Evolutionary conservation across 2,113 vertebrate genomes (phyloP).

Genomic region (Pleuronectes platessa): DNA sequence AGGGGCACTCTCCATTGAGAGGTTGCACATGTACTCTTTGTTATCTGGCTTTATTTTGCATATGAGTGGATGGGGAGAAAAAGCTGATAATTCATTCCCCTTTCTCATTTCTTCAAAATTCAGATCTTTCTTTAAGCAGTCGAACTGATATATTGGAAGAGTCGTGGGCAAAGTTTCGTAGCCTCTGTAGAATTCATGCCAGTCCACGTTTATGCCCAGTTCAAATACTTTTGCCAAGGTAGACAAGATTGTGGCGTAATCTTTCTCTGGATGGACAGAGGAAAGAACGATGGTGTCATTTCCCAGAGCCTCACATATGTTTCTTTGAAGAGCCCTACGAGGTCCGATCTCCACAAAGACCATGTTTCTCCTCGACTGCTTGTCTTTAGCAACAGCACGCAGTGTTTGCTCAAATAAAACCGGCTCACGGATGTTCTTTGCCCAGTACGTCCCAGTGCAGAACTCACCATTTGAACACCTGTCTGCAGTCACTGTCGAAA

Average conservation of each 20-base stretch:
- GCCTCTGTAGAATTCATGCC: slow-evolving; percentile 83
- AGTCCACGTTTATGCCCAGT: slow-evolving; percentile 82
- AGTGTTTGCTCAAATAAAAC: slow-evolving; percentile 86
- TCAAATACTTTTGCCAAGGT: slow-evolving; percentile 85
- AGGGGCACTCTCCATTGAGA: slow-evolving; percentile 66
- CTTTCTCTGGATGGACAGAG: slow-evolving; percentile 79
- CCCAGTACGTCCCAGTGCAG: slow-evolving; percentile 85
- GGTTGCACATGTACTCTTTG: slow-evolving; percentile 73
- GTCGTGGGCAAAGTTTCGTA: slow-evolving; percentile 78
- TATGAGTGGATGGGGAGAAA: slow-evolving; percentile 72
- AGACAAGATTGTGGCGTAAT: slow-evolving; percentile 77
- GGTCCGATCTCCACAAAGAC: slow-evolving; percentile 90
- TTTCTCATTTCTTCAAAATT: slow-evolving; percentile 77
- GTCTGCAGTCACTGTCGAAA: slow-evolving; percentile 86
- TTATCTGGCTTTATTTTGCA: slow-evolving; percentile 53
- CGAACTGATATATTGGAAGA: slow-evolving; percentile 87
- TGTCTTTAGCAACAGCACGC: slow-evolving; percentile 56
- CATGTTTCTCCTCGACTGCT: slow-evolving; percentile 56
- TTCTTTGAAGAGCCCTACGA: slow-evolving; percentile 82
- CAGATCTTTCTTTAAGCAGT: slow-evolving; percentile 76
- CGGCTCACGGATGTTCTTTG: slow-evolving; percentile 84
- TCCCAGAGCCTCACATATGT: slow-evolving; percentile 86
- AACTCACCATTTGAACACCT: slow-evolving; percentile 79
- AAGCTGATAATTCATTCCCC: slow-evolving; percentile 36
- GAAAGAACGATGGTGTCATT: slow-evolving; percentile 76